A percentile compares a stretch with the other conserved stretches of the same genome.
Conservation (phyloP, 1,140 invertebrate species). For the Caenorhabditis inopinata region DNA sequence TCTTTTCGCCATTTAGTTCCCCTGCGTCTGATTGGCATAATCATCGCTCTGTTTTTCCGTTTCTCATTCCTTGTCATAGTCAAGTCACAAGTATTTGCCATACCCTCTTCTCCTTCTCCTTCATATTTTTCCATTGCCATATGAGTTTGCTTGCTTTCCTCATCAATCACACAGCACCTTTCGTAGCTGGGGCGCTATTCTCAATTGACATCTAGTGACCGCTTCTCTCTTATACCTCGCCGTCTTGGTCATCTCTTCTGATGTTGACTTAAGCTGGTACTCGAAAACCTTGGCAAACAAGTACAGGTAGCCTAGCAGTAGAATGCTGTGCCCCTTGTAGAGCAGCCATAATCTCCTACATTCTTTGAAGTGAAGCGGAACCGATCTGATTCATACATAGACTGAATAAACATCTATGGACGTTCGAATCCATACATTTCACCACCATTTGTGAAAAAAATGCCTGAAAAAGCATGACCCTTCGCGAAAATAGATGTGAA, state of each 20-base stretch:
- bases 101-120: not conserved
- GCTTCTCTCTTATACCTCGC: slow-evolving; percentile 20
- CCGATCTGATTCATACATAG: not conserved
- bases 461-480: not conserved
- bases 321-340: not conserved
- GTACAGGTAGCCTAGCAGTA: not conserved
- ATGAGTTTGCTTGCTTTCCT: slow-evolving; percentile 6
- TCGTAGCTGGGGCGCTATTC: not conserved
- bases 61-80: not conserved
- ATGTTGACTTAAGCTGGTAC: slow-evolving; percentile 10
- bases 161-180: slow-evolving; percentile 30
- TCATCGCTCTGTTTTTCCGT: not conserved
- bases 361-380: slow-evolving; percentile 24
- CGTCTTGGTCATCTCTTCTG: not conserved
- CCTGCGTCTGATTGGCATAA: not conserved
- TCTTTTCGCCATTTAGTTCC: not conserved
- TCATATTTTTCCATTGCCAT: not conserved
- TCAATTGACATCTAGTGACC: slow-evolving; percentile 34
- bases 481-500: not conserved
- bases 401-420: not conserved
- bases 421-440: not conserved
- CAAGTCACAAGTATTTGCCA: slow-evolving; percentile 30
- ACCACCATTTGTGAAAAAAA: not conserved
- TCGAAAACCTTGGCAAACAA: slow-evolving; percentile 1
- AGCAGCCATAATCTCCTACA: not conserved